Evolutionary conservation across 2,113 vertebrate species (phyloP).

Genomic region (Paramisgurnus dabryanus): DNA sequence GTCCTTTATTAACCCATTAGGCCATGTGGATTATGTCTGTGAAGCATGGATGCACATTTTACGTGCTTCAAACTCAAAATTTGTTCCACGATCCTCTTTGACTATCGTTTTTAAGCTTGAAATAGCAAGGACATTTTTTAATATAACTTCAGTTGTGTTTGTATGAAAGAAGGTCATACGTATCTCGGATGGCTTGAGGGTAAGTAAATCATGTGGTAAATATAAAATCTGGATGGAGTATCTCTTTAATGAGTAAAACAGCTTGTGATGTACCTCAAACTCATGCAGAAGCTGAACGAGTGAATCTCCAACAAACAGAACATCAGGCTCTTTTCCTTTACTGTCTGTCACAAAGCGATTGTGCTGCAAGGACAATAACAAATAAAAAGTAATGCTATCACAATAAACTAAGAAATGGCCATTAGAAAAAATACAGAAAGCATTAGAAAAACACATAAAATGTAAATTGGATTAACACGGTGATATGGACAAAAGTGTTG

Average conservation of each 20-base stretch:
- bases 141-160: too few relatives aligned
- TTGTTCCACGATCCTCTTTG: too few relatives aligned
- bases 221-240: too few relatives aligned
- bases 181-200: too few relatives aligned
- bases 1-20: too few relatives aligned
- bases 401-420: neutral
- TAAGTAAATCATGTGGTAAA: too few relatives aligned
- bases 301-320: slow-evolving; percentile 87
- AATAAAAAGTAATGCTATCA: neutral
- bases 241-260: neutral
- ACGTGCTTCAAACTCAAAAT: too few relatives aligned
- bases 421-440: neutral
- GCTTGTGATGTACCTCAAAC: slow-evolving; percentile 76
- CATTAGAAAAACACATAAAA: neutral
- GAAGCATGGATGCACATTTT: too few relatives aligned
- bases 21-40: too few relatives aligned
- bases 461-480: neutral
- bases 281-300: slow-evolving; percentile 86
- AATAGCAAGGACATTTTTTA: too few relatives aligned
- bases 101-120: too few relatives aligned
- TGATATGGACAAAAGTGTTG: neutral
- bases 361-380: slow-evolving; percentile 70
- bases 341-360: slow-evolving; percentile 85
- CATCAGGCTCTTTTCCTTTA: slow-evolving; percentile 88
- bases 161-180: too few relatives aligned